phyloP scores from a whole-genome alignment of 2,113 vertebrate genomes.

The Pseudonaja textilis region DNA sequence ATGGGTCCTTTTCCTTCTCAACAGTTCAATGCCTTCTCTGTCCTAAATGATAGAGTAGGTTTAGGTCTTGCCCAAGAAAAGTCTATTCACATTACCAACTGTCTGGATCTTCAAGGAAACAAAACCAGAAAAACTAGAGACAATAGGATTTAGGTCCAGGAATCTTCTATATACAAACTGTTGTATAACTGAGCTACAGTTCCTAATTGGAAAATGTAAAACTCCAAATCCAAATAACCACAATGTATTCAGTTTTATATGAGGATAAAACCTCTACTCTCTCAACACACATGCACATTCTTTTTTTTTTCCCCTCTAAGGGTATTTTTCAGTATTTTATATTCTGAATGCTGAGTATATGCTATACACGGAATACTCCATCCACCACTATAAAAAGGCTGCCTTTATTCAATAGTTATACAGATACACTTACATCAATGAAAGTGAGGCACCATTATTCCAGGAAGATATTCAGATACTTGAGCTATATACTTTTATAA shows the following conservation, averaged over 20 bases:
- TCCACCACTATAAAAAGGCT: not conserved
- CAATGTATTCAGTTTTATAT: not conserved
- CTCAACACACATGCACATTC: not conserved
- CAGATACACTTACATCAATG: not conserved
- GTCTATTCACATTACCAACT: not conserved
- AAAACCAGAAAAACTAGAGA: not conserved
- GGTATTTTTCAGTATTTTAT: not conserved
- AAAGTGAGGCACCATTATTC: not conserved
- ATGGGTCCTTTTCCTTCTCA: not conserved
- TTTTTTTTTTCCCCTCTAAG: not conserved
- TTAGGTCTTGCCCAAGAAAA: not conserved
- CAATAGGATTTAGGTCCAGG: not conserved
- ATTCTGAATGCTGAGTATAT: not conserved
- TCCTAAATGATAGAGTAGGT: not conserved
- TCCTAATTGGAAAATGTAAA: not conserved
- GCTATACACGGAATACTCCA: not conserved
- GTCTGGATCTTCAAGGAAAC: not conserved
- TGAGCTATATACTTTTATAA: not conserved
- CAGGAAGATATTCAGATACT: not conserved
- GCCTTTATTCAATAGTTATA: not conserved
- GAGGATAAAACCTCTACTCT: not conserved
- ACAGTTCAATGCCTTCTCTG: not conserved
- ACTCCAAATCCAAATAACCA: conserved; percentile 6
- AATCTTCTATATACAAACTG: not conserved
- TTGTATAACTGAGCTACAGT: not conserved